Evolutionary conservation across 2,113 vertebrate genomes (phyloP), one percentile per base, ranked within the genome.

Genomic region (western clawed frog (Xenopus tropicalis)): DNA sequence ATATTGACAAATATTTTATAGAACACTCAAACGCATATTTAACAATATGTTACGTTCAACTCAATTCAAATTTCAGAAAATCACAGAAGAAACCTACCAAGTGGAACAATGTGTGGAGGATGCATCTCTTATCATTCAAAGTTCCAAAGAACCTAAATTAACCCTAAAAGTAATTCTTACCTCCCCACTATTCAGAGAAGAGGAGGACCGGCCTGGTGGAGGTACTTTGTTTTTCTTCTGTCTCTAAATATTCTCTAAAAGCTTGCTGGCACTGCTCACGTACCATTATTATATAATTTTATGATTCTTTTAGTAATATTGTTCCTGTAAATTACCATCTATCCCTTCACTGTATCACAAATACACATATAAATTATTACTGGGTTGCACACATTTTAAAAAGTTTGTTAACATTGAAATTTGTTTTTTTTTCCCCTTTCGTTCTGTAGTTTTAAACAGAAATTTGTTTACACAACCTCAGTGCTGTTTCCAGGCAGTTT

Each of bases 161-260:
- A 93, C 89, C 23, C 88, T 99, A 90, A 98, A 95, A 89, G 92
- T 99, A 83, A 94, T 93, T 71, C 95, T 99, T 80, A 97, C 96
- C 71, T 99, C 97, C 7, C 95, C 94, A 1, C 82, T 91, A 80
- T 94, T 98, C 92, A 94, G 93, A 87, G 94, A 91, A 75, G 92
- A 95, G 68, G 86, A 83, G 82, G 86, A 90, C 85, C 85, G 88
- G 86, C 86, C 92, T 68, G 90, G 91, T 74, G 88, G 91, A 96
- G 95, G 95, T 97, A 95, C 77, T 75, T 75, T 56, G 57, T 9
- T 78, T n/a, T 85, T 80, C 61, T 59, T 59, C 37, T 67, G 79
- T 80, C 77, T 77, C 79, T n/a, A 8, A 5, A 21, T 46, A 12
- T 44, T 1, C 4, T 6, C 17, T 48, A 48, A 48, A 11, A 14